phyloP scores from a whole-genome alignment of 92 coral and sea anemone genomes.

The Virgularia gustaviana region DNA sequence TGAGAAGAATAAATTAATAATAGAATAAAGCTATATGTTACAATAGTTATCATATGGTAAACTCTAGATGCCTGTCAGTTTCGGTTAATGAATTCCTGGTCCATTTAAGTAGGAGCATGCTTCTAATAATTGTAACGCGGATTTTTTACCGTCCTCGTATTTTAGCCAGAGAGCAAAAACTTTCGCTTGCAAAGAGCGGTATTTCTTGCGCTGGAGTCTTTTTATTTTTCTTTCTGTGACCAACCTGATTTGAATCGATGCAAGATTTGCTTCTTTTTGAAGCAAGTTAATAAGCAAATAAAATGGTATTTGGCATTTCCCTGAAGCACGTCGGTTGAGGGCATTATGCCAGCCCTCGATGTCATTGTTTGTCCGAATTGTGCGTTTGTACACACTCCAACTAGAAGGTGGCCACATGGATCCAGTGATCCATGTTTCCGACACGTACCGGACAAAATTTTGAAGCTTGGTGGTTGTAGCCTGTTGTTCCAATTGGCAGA shows the following conservation, averaged over 20 bases:
- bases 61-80: too few species aligned
- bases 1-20: too few species aligned
- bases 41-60: too few species aligned
- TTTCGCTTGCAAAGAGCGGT: too few species aligned
- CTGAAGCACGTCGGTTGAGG: conserved; percentile 31
- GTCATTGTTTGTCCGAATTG: conserved; percentile 38
- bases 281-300: conserved; percentile 7
- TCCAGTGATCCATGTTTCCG: conserved; percentile 19
- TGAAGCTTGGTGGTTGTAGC: background rate
- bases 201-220: too few species aligned
- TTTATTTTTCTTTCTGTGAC: background rate
- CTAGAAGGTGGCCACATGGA: conserved; percentile 37
- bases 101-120: too few species aligned
- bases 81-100: too few species aligned
- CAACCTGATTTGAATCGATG: background rate
- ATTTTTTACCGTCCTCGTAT: too few species aligned
- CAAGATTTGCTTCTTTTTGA: background rate
- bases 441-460: background rate
- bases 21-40: too few species aligned
- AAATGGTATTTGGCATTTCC: conserved; percentile 21
- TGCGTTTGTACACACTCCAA: conserved; percentile 29
- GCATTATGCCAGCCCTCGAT: too few species aligned
- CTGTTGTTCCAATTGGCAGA: background rate
- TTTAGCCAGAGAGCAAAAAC: too few species aligned
- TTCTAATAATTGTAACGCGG: too few species aligned